These are phyloP conservation scores for Trichogramma dendrolimi DNA, from an alignment of 2,888 invertebrate genomes.

Conservation along the genomic window DNA sequence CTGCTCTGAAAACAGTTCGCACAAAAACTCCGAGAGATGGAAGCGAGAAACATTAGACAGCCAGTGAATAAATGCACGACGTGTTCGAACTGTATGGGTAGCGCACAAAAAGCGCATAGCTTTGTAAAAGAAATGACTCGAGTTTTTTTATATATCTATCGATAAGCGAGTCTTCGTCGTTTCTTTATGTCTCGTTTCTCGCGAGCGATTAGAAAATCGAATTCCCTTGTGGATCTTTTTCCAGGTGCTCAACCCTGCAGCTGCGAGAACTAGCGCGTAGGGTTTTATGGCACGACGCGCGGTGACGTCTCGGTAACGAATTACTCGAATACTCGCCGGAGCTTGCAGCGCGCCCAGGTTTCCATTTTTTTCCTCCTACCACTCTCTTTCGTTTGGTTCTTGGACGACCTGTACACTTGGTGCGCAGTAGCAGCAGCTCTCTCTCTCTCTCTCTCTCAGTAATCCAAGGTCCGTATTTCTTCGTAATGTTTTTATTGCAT, in stretches of 20 bases:
- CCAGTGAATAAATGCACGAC: constrained; percentile 21
- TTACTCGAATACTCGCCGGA: constrained; percentile 6
- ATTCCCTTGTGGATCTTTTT: constrained; percentile 19
- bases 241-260: not conserved
- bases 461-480: too few relatives aligned
- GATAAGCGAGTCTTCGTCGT: constrained; percentile 18
- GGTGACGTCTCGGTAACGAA: constrained; percentile 12
- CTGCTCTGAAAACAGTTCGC: not conserved
- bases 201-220: constrained; percentile 26
- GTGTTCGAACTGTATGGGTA: not conserved
- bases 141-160: not conserved
- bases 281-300: not conserved
- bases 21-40: not conserved
- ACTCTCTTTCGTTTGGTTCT: too few relatives aligned
- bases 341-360: not conserved
- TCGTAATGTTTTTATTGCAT: too few relatives aligned
- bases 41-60: constrained; percentile 6
- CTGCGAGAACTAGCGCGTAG: not conserved
- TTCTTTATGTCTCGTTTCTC: too few relatives aligned
- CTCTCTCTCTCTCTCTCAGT: not conserved
- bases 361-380: too few relatives aligned
- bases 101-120: not conserved
- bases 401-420: not conserved
- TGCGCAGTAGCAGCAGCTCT: not conserved
- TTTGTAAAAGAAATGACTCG: constrained; percentile 17